A percentile compares a stretch with the other conserved stretches of the same genome.
Conservation (phyloP, 2,888 invertebrate genomes). For the Agrilus mali region DNA sequence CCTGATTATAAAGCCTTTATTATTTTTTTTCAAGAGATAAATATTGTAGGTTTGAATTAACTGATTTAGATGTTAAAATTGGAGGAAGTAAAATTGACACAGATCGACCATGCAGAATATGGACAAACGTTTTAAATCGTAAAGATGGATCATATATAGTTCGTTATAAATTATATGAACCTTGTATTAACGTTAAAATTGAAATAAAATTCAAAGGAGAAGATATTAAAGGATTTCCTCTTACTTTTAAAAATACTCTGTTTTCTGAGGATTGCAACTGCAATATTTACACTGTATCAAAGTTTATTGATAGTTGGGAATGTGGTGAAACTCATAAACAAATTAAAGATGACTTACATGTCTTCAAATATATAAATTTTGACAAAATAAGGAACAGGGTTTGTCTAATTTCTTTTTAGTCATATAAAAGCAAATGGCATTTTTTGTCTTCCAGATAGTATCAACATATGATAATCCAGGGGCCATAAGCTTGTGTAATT, state of each 20-base stretch:
- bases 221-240: slow-evolving; percentile 52
- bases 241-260: slow-evolving; percentile 49
- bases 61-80: slow-evolving; percentile 40
- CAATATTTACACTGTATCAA: slow-evolving; percentile 46
- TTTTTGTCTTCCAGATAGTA: slow-evolving; percentile 30
- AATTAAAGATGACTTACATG: slow-evolving; percentile 57
- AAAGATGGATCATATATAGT: slow-evolving; percentile 76
- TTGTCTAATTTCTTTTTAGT: slow-evolving; percentile 6
- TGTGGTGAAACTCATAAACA: slow-evolving; percentile 52
- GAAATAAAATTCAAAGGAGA: slow-evolving; percentile 49
- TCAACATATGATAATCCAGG: slow-evolving; percentile 64
- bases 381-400: slow-evolving; percentile 40
- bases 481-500: slow-evolving; percentile 81
- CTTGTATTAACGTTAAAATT: slow-evolving; percentile 60
- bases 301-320: slow-evolving; percentile 55
- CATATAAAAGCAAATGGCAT: not conserved
- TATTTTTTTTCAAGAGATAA: not conserved
- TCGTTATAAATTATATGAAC: slow-evolving; percentile 67
- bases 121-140: slow-evolving; percentile 65
- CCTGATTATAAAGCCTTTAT: not conserved
- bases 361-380: slow-evolving; percentile 61
- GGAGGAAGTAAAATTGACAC: slow-evolving; percentile 37
- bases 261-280: slow-evolving; percentile 79
- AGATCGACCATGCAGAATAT: slow-evolving; percentile 52
- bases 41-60: slow-evolving; percentile 3